These are phyloP conservation scores for Bicyclus anynana DNA, from an alignment of 1,140 invertebrate genomes.

Conservation along the genomic window DNA sequence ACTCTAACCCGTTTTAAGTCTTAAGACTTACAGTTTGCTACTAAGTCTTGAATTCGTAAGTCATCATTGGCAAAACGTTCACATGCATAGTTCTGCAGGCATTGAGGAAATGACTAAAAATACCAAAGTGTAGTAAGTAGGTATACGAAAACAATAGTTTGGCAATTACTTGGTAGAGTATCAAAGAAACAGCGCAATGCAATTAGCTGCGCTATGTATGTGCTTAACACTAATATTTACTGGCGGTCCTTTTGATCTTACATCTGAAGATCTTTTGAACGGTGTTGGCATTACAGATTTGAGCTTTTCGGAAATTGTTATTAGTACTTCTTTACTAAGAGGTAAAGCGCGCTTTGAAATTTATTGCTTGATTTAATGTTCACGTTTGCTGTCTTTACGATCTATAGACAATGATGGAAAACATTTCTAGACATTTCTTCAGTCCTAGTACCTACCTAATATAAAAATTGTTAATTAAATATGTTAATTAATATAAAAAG, in stretches of 20 bases:
- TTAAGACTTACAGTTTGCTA: too few species aligned
- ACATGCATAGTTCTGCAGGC: too few species aligned
- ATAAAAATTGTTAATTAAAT: too few species aligned
- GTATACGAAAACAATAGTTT: too few species aligned
- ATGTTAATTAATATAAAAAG: too few species aligned
- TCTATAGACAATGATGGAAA: neutral
- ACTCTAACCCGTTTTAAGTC: too few species aligned
- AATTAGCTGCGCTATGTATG: conserved; percentile 33
- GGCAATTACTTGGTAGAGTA: conserved; percentile 33
- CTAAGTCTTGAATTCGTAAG: too few species aligned
- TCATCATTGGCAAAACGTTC: too few species aligned
- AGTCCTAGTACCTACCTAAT: too few species aligned
- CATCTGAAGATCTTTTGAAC: conserved; percentile 18
- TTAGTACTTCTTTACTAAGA: neutral
- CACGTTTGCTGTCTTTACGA: neutral
- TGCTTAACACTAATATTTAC: conserved; percentile 36
- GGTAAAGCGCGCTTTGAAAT: neutral
- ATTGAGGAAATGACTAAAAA: too few species aligned
- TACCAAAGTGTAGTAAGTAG: too few species aligned
- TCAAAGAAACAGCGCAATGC: conserved; percentile 34
- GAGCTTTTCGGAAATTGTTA: neutral
- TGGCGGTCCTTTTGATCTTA: conserved; percentile 28
- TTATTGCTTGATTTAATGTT: neutral
- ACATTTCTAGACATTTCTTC: neutral
- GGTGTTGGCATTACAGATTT: neutral